A percentile compares a stretch with the other conserved stretches of the same genome.
Evolutionary conservation across 1,140 invertebrate genomes (phyloP).

Genomic region (Solen grandis): DNA sequence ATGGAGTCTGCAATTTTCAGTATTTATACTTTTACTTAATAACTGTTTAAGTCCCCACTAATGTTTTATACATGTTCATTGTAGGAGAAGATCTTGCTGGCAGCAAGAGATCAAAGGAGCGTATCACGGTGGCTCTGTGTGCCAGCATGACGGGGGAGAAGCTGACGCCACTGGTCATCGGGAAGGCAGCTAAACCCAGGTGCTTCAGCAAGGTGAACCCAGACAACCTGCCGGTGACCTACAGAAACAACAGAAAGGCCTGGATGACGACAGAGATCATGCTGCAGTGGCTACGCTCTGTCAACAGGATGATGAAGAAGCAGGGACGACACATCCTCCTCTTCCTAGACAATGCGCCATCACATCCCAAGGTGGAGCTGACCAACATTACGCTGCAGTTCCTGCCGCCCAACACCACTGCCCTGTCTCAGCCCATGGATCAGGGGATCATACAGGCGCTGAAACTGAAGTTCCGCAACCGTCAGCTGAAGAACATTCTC

Average conservation of each 20-base stretch:
- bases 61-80: not conserved
- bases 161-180: conserved; percentile 55
- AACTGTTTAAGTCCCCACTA: not conserved
- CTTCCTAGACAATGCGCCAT: conserved; percentile 62
- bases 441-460: conserved; percentile 42
- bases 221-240: conserved; percentile 8
- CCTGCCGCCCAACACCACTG: conserved; percentile 73
- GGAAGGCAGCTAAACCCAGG: conserved; percentile 32
- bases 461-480: conserved; percentile 20
- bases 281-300: conserved; percentile 61
- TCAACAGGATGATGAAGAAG: conserved; percentile 57
- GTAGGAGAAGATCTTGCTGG: conserved; percentile 35
- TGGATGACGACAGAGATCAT: conserved; percentile 81
- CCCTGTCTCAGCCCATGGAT: conserved; percentile 45
- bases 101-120: conserved; percentile 59
- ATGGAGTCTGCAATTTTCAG: not conserved
- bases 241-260: conserved; percentile 75
- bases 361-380: conserved; percentile 55
- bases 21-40: not conserved
- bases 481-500: not conserved
- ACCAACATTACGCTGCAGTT: conserved; percentile 78
- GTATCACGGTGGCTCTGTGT: conserved; percentile 57
- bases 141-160: conserved; percentile 55
- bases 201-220: conserved; percentile 45
- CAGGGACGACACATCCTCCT: conserved; percentile 56